phyloP scores from a whole-genome alignment of 1,140 invertebrate genomes.

The Macrobrachium rosenbergii region DNA sequence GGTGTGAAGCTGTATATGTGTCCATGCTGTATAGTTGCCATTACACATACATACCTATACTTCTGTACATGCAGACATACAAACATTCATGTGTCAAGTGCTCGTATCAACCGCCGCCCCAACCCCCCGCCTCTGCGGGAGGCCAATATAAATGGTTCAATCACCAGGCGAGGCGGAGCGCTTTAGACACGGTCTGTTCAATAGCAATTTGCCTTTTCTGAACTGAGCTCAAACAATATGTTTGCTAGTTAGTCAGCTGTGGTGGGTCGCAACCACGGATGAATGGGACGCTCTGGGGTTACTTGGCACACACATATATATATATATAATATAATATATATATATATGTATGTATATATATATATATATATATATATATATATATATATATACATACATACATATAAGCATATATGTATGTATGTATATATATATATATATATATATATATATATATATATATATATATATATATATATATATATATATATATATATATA shows the following conservation, averaged over 20 bases:
- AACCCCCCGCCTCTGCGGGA: no score
- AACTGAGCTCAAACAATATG: no score
- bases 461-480: conserved; percentile 18
- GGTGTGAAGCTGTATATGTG: no score
- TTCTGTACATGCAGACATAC: not conserved
- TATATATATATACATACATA: not conserved
- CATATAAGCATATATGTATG: conserved; percentile 3
- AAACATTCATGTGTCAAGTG: no score
- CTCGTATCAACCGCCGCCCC: no score
- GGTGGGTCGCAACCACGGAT: no score
- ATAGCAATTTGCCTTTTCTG: no score
- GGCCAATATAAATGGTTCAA: no score
- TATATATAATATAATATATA: conserved; percentile 1
- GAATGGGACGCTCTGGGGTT: no score
- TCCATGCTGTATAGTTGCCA: not conserved
- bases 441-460: conserved; percentile 13
- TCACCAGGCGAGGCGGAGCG: no score
- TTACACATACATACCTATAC: not conserved
- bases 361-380: conserved; percentile 3
- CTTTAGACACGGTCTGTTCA: no score
- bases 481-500: conserved; percentile 26
- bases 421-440: conserved; percentile 16
- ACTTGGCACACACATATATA: not conserved
- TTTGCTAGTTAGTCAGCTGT: no score
- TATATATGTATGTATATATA: conserved; percentile 13